Base-by-base conservation (phyloP, 2,888 invertebrate genomes). In the Cantharis rustica region DNA sequence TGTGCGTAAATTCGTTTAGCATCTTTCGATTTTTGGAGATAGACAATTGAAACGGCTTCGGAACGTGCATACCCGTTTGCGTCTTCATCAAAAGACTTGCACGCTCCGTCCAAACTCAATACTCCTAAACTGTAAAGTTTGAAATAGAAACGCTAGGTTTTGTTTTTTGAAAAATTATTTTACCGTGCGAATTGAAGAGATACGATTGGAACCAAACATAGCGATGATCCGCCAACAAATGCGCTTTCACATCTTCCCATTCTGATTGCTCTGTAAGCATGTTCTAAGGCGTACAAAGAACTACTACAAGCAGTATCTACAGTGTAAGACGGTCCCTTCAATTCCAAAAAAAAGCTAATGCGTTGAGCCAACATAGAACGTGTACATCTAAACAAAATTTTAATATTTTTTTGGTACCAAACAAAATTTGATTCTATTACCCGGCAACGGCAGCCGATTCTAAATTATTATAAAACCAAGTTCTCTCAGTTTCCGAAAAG, bases 291-390 rank as follows among this genome's bases (percentile, higher is more conserved):
- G 82, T 95, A 93, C 81, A 97, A 90, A 10, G 97, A 95, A 73
- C 98, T 98, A n/a, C 97, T 97, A 87, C 98, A 98, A 0, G 98
- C 98, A 0, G 98, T 96, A 88, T 98, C 98, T 10, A 96, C 90
- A 0, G 95, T 91, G 88, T 93, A 95, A 5, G 97, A 96, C 0
- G 98, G 98, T 0, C 98, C 97, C 82, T 94, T 94, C 15, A 96
- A 90, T 23, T 97, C 97, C 78, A 98, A 91, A 89, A 93, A 94
- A 87, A 95, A 98, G 1, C 97, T 97, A 79, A 98, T 91, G 72
- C 97, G 92, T 88, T 97, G 96, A 13, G 97, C 95, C 85, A 97
- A 91, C 96, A 98, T 97, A 4, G 96, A 95, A 77, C 96, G 92
- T 82, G 94, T 94, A 87, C 96, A 96, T 61, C 98, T 91, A 68